Evolutionary conservation across 2,888 invertebrate genomes (phyloP), one percentile per base, ranked within the genome.

Genomic region (Ypsolopha scabrella): DNA sequence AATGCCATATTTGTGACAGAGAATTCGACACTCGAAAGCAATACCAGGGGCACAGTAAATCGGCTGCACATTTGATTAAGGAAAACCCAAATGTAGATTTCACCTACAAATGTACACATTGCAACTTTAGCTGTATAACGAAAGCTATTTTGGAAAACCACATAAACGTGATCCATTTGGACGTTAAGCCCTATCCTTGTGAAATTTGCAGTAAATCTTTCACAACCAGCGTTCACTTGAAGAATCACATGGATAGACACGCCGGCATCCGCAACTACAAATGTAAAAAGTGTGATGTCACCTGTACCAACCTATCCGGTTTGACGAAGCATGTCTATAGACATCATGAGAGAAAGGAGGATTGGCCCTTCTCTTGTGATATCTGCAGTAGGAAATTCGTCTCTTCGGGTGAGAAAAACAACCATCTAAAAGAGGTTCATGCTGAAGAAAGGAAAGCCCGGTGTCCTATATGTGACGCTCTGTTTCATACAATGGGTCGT

Each of bases 201-300:
- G 68, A 73, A 36, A 52, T 70, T 4, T 74, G 74, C 33, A 64
- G 58, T 0, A 65, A 67, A 49, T 64, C 60, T 44, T 74, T 74
- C 54, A 62, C 70, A 7, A 70, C 73, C 1, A 67, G 68, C 0
- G 72, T 70, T 43, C 65, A 67, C 48, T 65, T 72, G 63, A 71
- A 69, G 38, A 34, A 49, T n/a, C 49, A 49, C 34, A 24, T 49
- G 34, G 49, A 49, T n/a, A 33, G 41, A 1, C 49, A 49, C 24
- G 14, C 10, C 7, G 49, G 49, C 3, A 24, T 41, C 11, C 39
- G 13, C 11, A 38, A 24, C 24, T 49, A 13, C 24, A 39, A 49
- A 35, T 49, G 49, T 34, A 41, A 11, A 10, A 33, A 33, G 11
- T 49, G 49, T 33, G 41, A 41, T 39, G 41, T 11, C 11, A 9